Base-by-base conservation (phyloP, 1,140 invertebrate species). In the Drosophila auraria region DNA sequence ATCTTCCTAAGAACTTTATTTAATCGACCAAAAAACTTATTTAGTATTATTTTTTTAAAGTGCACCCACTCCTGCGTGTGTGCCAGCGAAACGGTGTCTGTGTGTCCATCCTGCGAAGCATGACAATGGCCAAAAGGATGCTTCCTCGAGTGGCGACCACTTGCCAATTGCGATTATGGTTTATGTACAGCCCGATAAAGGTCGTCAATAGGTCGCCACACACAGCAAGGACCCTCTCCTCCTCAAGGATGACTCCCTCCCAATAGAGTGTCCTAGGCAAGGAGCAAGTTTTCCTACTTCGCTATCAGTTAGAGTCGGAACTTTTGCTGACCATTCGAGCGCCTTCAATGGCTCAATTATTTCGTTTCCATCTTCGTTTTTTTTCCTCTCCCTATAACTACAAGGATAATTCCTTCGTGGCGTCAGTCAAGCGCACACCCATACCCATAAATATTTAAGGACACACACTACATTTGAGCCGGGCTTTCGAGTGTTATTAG, bases 91-190 rank as follows among this genome's bases (percentile, higher is more conserved):
- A 63, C 63, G 58, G 27, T 81, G 61, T 58, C 71, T 59, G 63
- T 73, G 50, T 58, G 76, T 84, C 63, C 82, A 58, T 68, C 33
- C 81, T 75, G 81, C 79, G 73, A 84, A 84, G 74, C 84, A 90
- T 89, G 84, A 89, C 84, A 89, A 89, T 89, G 66, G 78, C 80
- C 68, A 60, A 70, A 65, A 73, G 71, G 74, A 84, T 62, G 59
- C 40, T 64, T 66, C 54, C 56, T 90, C 86, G 82, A 90, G 86
- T 90, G 82, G 86, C 84, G 75, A 80, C 86, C 86, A 89, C 86
- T 90, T 90, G 86, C 86, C 86, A 90, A 90, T 90, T 90, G 87
- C 87, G 87, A 90, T 90, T 90, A 90, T 90, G 86, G 86, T 90
- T 90, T 90, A 90, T 90, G 86, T 82, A 77, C 87, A 68, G 53